Evolutionary conservation across 1,140 invertebrate genomes (phyloP), one percentile per base, ranked within the genome.

Genomic region (Leguminivora glycinivorella): DNA sequence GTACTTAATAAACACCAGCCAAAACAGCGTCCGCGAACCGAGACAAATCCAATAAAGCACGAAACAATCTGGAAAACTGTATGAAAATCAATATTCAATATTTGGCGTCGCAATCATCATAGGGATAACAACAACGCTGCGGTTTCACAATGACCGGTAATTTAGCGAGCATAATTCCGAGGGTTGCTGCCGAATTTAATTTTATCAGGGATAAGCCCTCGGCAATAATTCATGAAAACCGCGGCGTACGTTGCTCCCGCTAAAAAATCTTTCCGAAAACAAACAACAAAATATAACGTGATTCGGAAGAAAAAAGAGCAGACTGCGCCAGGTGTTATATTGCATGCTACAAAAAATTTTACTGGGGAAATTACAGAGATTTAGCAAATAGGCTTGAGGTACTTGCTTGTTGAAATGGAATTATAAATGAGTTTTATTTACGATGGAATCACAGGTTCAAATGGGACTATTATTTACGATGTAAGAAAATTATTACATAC

Each of bases 91-190:
- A 81, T 83, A 81, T 77, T 63, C 73, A 76, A 78, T 81, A 83
- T 83, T 83, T 78, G 72, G 71, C 72, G 70, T 75, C 74, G 60
- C 75, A 72, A 76, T 74, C 69, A 75, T 80, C 74, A 82, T 79
- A 60, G 75, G 67, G 72, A 74, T 75, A 79, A 80, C 78, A 82
- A 81, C 82, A 75, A 67, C 43, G 75, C 74, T 70, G 68, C 68
- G 75, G 78, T 70, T 71, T 72, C 77, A 80, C 83, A 85, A 85
- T 82, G 78, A 82, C 82, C 78, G 81, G 79, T 84, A 84, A 87
- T 83, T 83, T 83, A 80, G 77, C 83, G 77, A 78, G 77, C 70
- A 73, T 83, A 82, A 84, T 83, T 79, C 75, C 75, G 76, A 71
- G 58, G 73, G 68, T 74, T 71, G 73, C 77, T 78, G 79, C 71